Conservation (phyloP, 2,113 vertebrate species). For the Sinocyclocheilus maitianheensis region DNA sequence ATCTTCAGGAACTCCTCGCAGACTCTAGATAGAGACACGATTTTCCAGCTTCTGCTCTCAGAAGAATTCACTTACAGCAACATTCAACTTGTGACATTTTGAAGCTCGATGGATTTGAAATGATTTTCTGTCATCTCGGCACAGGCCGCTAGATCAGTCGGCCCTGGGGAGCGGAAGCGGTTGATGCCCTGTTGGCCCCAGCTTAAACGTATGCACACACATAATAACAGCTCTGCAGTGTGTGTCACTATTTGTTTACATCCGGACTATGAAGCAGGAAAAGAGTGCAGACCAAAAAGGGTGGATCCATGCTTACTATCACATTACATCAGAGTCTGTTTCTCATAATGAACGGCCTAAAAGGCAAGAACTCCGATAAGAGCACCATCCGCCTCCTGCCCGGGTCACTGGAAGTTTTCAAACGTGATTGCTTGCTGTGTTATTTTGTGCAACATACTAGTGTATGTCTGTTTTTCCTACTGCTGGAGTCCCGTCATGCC, state of each 20-base stretch:
- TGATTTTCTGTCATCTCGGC: conserved; percentile 63
- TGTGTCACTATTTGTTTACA: conserved; percentile 45
- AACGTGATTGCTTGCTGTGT: background rate
- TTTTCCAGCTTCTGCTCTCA: conserved; percentile 18
- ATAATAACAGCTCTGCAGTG: conserved; percentile 26
- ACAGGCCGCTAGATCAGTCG: conserved; percentile 39
- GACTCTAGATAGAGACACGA: conserved; percentile 31
- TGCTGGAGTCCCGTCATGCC: conserved; percentile 53
- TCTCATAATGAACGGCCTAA: background rate
- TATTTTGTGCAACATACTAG: background rate
- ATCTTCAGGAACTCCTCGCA: background rate
- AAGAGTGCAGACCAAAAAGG: background rate
- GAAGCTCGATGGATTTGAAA: conserved; percentile 54
- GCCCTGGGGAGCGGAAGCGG: conserved; percentile 38
- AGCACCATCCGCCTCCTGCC: background rate
- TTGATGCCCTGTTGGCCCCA: background rate
- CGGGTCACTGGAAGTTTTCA: conserved; percentile 27
- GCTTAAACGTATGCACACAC: conserved; percentile 13
- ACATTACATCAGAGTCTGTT: conserved; percentile 32
- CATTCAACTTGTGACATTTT: conserved; percentile 63
- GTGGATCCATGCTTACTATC: conserved; percentile 36
- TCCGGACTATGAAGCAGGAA: conserved; percentile 35
- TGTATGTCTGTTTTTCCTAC: conserved; percentile 8
- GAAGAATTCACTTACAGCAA: conserved; percentile 45
- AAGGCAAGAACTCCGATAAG: conserved; percentile 38